A percentile compares a stretch with the other conserved stretches of the same genome.
Conservation (phyloP, 2,113 vertebrate species). For the Osmerus eperlanus region DNA sequence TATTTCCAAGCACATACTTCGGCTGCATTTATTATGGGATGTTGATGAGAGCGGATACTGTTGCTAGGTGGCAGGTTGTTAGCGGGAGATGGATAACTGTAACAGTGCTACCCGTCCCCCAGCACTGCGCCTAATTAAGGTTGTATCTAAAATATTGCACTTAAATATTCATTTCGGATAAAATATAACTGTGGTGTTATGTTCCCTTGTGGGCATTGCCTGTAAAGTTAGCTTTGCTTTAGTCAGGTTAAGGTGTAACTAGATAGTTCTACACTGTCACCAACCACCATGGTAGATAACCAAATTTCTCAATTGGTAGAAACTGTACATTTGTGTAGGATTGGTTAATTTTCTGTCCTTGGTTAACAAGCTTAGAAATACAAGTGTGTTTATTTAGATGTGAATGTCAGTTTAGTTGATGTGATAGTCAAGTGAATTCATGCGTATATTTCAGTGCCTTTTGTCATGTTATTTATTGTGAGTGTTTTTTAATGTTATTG, state of each 20-base stretch:
- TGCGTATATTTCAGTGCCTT: conserved; percentile 41
- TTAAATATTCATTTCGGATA: conserved; percentile 40
- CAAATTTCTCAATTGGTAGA: conserved; percentile 36
- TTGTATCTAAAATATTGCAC: conserved; percentile 23
- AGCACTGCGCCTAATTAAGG: neutral
- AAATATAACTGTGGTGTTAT: conserved; percentile 12
- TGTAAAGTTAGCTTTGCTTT: too few species aligned
- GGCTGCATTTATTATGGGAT: neutral
- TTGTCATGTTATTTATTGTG: conserved; percentile 51
- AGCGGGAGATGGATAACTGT: too few species aligned
- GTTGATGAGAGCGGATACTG: too few species aligned
- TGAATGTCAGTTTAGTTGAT: conserved; percentile 12
- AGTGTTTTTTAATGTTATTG: neutral
- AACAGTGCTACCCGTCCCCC: too few species aligned
- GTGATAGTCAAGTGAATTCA: conserved; percentile 6
- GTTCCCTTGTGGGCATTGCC: conserved; percentile 16
- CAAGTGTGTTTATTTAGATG: conserved; percentile 10
- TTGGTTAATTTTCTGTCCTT: too few species aligned
- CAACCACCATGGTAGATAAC: neutral
- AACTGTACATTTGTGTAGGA: neutral
- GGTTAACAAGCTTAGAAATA: neutral
- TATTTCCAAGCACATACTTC: too few species aligned
- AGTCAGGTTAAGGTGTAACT: too few species aligned
- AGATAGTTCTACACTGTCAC: too few species aligned
- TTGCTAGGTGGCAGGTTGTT: too few species aligned